These are phyloP conservation scores for Salvator merianae DNA, from an alignment of 2,113 vertebrate species.

Conservation along the genomic window DNA sequence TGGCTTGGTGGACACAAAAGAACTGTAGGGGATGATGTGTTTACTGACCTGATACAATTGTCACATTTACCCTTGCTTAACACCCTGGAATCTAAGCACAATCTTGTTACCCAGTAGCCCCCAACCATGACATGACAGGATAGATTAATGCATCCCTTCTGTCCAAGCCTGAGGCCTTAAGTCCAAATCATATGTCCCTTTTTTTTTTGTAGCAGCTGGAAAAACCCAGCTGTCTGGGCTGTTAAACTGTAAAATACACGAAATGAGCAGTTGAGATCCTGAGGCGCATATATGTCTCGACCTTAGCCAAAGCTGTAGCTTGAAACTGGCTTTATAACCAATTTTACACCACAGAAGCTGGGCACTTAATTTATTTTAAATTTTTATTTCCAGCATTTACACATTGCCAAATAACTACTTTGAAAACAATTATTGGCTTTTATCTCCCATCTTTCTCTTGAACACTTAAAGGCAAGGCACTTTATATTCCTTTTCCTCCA, in stretches of 20 bases:
- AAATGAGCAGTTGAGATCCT: background rate
- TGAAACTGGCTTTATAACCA: background rate
- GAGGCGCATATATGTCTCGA: background rate
- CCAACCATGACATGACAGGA: conserved; percentile 9
- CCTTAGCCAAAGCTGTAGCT: background rate
- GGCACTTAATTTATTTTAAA: background rate
- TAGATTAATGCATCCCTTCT: conserved; percentile 1
- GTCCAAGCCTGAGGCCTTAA: background rate
- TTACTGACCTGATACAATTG: conserved; percentile 16
- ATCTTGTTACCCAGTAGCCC: background rate
- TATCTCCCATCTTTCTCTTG: background rate
- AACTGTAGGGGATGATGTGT: background rate
- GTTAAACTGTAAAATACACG: background rate
- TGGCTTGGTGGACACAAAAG: conserved; percentile 3
- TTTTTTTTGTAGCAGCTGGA: background rate
- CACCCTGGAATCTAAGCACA: background rate
- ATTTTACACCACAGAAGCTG: background rate
- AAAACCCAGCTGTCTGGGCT: background rate
- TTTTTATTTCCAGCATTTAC: background rate
- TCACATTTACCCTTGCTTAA: conserved; percentile 14
- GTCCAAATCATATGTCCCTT: background rate
- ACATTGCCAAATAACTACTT: background rate
- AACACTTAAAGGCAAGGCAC: background rate
- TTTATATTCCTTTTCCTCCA: background rate
- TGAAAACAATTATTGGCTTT: background rate